These are phyloP conservation scores for Leistus spinibarbis DNA, from an alignment of 2,888 invertebrate genomes.

Conservation along the genomic window DNA sequence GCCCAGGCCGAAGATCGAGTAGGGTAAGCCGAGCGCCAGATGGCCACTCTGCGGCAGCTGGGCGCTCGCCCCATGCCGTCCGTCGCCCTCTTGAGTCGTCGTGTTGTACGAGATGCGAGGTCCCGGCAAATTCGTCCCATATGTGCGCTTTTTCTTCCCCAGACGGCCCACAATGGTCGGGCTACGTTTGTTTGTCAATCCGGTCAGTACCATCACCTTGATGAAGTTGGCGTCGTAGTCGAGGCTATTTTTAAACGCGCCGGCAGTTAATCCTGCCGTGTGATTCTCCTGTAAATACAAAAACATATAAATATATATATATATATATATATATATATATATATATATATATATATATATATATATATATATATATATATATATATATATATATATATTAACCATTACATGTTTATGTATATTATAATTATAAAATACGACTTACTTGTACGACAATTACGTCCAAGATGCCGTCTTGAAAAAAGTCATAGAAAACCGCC, in stretches of 20 bases:
- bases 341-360: neutral
- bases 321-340: too few relatives aligned
- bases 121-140: constrained; percentile 91
- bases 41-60: constrained; percentile 93
- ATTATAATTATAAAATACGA: constrained; percentile 46
- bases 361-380: constrained; percentile 47
- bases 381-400: too few relatives aligned
- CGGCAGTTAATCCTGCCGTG: constrained; percentile 63
- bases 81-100: constrained; percentile 84
- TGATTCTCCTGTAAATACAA: constrained; percentile 48
- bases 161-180: constrained; percentile 75
- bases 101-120: constrained; percentile 86
- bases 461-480: constrained; percentile 93
- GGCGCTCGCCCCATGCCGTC: constrained; percentile 79
- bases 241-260: constrained; percentile 84
- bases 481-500: constrained; percentile 92
- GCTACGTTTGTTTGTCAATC: constrained; percentile 73
- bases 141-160: constrained; percentile 77
- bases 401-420: too few relatives aligned
- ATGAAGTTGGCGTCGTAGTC: constrained; percentile 96
- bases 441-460: constrained; percentile 76
- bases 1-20: constrained; percentile 95
- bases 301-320: constrained; percentile 47
- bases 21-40: constrained; percentile 92
- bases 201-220: constrained; percentile 92